phyloP scores from a whole-genome alignment of 2,113 vertebrate genomes.

The Chelonoidis abingdonii region DNA sequence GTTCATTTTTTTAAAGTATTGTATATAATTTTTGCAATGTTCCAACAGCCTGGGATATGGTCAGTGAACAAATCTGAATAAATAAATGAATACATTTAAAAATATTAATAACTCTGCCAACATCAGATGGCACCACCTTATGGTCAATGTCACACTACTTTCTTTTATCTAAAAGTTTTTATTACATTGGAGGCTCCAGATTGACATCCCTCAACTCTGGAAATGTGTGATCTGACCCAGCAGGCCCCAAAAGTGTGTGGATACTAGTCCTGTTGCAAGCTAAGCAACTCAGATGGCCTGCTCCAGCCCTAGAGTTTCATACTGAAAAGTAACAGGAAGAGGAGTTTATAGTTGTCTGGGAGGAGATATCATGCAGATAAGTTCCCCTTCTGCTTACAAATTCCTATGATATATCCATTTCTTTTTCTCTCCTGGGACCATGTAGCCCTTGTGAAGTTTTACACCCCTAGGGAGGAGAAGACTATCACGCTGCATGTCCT shows the following conservation, averaged over 20 bases:
- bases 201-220: not conserved
- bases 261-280: not conserved
- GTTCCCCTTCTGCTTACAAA: not conserved
- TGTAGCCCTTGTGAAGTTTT: not conserved
- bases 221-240: not conserved
- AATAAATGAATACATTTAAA: not conserved
- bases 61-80: not conserved
- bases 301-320: not conserved
- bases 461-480: not conserved
- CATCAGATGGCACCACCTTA: not conserved
- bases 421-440: not conserved
- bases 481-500: not conserved
- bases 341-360: not conserved
- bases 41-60: rapidly evolving
- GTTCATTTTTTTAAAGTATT: not conserved
- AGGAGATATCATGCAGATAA: not conserved
- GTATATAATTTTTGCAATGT: not conserved
- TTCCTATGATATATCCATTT: not conserved
- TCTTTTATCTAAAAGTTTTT: not conserved
- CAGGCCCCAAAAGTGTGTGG: not conserved
- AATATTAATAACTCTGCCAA: not conserved
- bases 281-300: rapidly evolving
- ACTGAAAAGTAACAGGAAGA: not conserved
- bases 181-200: not conserved
- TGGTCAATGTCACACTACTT: not conserved